Evolutionary conservation across 2,113 vertebrate genomes (phyloP).

Genomic region (Sialia sialis): DNA sequence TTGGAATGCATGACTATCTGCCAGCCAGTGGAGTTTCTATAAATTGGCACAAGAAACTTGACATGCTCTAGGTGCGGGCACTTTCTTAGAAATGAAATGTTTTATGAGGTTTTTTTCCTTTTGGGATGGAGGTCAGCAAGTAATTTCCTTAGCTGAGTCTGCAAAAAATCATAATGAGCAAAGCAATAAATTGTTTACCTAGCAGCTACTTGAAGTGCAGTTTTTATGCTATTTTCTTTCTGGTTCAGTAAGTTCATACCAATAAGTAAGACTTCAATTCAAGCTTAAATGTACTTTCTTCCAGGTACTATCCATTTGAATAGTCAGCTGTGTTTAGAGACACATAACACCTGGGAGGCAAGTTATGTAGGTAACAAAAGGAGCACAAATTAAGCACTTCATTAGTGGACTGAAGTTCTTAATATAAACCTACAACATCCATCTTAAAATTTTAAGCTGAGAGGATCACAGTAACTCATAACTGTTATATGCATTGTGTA

Average conservation of each 20-base stretch:
- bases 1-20: conserved; percentile 61
- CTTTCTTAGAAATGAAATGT: neutral
- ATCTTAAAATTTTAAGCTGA: neutral
- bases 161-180: neutral
- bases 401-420: neutral
- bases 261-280: neutral
- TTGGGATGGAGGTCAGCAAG: conserved; percentile 57
- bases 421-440: neutral
- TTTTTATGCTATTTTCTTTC: neutral
- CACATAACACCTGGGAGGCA: neutral
- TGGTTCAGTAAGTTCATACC: neutral
- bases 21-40: neutral
- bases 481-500: neutral
- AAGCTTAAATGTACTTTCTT: neutral
- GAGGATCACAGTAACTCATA: neutral
- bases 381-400: neutral
- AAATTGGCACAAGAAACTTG: neutral
- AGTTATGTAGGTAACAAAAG: neutral
- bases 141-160: conserved; percentile 23
- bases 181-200: neutral
- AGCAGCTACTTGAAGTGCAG: neutral
- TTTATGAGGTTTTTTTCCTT: neutral
- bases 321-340: neutral
- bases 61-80: neutral
- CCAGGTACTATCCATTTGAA: neutral